Evolutionary conservation across 2,797 vertebrate species (phyloP), one percentile per base, ranked within the genome.

Genomic region (Onychomys torridus): DNA sequence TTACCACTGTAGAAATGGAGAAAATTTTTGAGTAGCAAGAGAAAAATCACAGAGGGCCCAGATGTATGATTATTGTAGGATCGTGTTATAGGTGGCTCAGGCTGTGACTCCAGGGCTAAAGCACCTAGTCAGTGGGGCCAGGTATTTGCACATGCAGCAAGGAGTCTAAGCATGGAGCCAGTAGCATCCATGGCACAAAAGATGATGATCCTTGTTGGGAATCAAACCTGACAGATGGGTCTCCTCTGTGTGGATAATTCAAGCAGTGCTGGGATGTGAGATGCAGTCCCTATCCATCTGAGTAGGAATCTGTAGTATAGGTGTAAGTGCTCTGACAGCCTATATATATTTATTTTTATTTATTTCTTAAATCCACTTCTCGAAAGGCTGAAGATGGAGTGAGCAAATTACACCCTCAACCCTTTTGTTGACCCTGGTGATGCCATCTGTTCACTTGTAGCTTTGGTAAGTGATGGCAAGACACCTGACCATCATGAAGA

Each of bases 391-490:
- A 40, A 14, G 76, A 32, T n/a, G 37, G 69, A 59, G 55, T 7
- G 27, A 23, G 8, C 5, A 59, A 46, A 37, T 13, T 16, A 49
- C 3, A 27, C 76, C 2, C 46, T 89, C 34, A 25, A 34, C 25
- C 8, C 21, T 59, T 52, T 5, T 0, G 1, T 13, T 55, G 71
- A 9, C 16, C 23, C 37, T 1, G 29, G 57, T 46, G 27, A 34
- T 43, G 5, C 71, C 1, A 0, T 16, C 71, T 71, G 57, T 1
- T 32, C 76, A 67, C 23, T 5, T 12, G 2, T 11, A 52, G 69
- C 89, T 46, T 71, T 46, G 10, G 0, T 1, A 2, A 1, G 16
- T 0, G 7, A 46, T 0, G 52, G 6, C 5, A 27, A 32, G 14
- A 55, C 3, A 6, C 11, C 21, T 5, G 52, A 13, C 59, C 14